Evolutionary conservation across 1,140 invertebrate species (phyloP).

Genomic region (Drosophila mayri): DNA sequence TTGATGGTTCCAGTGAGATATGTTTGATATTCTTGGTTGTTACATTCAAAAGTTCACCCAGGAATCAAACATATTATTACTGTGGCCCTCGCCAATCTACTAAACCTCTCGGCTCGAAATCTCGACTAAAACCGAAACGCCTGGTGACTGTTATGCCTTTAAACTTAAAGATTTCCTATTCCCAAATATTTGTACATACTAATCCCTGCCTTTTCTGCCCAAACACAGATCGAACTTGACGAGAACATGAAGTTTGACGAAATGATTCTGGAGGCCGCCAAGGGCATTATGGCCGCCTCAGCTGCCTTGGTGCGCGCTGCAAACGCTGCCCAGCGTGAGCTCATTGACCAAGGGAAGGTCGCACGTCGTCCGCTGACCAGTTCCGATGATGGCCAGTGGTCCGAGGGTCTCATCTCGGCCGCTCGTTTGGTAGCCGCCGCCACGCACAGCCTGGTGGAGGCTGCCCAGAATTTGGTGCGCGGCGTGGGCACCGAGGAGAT

Average conservation of each 20-base stretch:
- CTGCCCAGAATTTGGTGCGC: constrained; percentile 98
- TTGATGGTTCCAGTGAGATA: constrained; percentile 93
- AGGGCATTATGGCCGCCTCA: constrained; percentile 98
- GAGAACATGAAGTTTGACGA: constrained; percentile 99
- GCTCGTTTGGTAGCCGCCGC: constrained; percentile 98
- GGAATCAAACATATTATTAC: constrained; percentile 99
- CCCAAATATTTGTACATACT: background rate
- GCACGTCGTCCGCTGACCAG: constrained; percentile 91
- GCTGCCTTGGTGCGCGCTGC: constrained; percentile 98
- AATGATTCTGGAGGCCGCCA: constrained; percentile 99
- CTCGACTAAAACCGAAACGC: constrained; percentile 42
- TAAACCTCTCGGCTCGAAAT: constrained; percentile 52
- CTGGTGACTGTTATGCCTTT: constrained; percentile 47
- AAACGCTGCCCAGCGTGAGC: constrained; percentile 96
- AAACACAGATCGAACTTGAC: constrained; percentile 90
- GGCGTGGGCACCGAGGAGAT: constrained; percentile 98
- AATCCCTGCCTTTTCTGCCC: constrained; percentile 1
- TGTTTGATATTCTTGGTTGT: constrained; percentile 99
- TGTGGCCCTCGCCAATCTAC: constrained; percentile 85
- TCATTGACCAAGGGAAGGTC: constrained; percentile 94
- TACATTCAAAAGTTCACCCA: constrained; percentile 95
- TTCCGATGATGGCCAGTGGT: constrained; percentile 99
- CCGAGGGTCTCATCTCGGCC: constrained; percentile 98
- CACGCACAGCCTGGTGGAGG: constrained; percentile 98
- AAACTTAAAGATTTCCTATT: background rate